These are phyloP conservation scores for Brachyptera putata DNA, from an alignment of 2,888 invertebrate species.

Conservation along the genomic window DNA sequence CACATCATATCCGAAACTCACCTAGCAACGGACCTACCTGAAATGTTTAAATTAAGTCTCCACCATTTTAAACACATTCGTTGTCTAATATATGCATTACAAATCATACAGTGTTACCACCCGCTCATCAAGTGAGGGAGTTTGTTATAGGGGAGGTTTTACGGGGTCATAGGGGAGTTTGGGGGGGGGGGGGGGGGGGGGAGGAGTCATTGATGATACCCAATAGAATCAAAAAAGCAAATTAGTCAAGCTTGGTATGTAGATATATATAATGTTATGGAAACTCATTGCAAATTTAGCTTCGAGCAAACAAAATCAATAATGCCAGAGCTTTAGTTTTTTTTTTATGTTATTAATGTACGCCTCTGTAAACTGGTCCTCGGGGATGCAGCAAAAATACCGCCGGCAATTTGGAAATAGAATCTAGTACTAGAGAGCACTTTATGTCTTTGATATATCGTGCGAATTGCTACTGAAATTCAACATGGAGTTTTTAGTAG, in stretches of 20 bases:
- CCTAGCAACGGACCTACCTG: no score
- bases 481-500: not conserved
- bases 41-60: no score
- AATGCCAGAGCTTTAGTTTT: slow-evolving; percentile 10
- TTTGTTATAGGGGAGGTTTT: no score
- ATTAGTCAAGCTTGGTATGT: slow-evolving; percentile 16
- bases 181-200: not conserved
- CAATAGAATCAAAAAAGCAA: slow-evolving; percentile 15
- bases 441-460: not conserved
- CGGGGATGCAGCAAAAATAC: not conserved
- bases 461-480: not conserved
- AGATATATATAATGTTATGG: slow-evolving; percentile 11
- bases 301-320: slow-evolving; percentile 14
- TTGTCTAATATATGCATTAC: no score
- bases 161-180: not conserved
- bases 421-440: not conserved
- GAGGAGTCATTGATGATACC: slow-evolving; percentile 17
- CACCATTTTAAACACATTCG: no score
- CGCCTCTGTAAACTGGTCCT: slow-evolving; percentile 10
- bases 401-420: not conserved
- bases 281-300: slow-evolving; percentile 18
- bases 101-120: no score
- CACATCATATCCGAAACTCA: no score
- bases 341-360: slow-evolving; percentile 8
- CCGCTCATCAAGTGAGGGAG: no score